These are phyloP conservation scores for Sparidentex hasta DNA, from an alignment of 2,797 vertebrate species.

Conservation along the genomic window DNA sequence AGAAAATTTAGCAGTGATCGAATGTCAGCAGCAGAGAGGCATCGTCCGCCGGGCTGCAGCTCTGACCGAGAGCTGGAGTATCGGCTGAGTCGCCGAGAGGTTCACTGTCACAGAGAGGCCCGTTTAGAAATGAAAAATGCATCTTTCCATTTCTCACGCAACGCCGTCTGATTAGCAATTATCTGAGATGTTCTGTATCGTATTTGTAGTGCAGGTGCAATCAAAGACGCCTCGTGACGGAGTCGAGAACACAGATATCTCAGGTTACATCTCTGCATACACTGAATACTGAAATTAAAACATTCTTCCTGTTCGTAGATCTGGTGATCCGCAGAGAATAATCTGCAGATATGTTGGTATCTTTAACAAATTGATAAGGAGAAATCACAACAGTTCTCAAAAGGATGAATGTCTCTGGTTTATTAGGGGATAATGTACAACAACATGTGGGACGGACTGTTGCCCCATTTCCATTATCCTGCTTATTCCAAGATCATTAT, in stretches of 20 bases:
- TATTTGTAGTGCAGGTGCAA: constrained; percentile 15
- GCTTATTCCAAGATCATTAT: too few species aligned
- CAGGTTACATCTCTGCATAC: not conserved
- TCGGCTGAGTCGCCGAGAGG: not conserved
- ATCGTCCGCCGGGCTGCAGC: constrained; percentile 48
- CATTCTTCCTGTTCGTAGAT: not conserved
- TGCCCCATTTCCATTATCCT: too few species aligned
- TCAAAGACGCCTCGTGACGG: not conserved
- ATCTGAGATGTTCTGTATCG: constrained; percentile 20
- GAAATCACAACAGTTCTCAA: too few species aligned
- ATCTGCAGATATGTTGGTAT: not conserved
- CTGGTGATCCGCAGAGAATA: not conserved
- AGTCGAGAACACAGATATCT: not conserved
- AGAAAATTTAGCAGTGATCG: constrained; percentile 60
- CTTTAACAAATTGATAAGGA: too few species aligned
- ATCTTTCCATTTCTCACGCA: constrained; percentile 1
- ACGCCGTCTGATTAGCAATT: not conserved
- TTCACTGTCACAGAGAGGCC: not conserved
- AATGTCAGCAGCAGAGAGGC: constrained; percentile 59
- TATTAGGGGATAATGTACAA: too few species aligned
- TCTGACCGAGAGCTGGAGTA: constrained; percentile 25
- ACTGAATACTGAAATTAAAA: not conserved
- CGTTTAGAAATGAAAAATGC: constrained; percentile 20
- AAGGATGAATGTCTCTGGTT: too few species aligned
- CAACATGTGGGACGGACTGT: too few species aligned